Percentiles rank a stretch among this genome's conserved stretches.
phyloP scores from a whole-genome alignment of 2,797 vertebrate species.

The Phalanger gymnotis region DNA sequence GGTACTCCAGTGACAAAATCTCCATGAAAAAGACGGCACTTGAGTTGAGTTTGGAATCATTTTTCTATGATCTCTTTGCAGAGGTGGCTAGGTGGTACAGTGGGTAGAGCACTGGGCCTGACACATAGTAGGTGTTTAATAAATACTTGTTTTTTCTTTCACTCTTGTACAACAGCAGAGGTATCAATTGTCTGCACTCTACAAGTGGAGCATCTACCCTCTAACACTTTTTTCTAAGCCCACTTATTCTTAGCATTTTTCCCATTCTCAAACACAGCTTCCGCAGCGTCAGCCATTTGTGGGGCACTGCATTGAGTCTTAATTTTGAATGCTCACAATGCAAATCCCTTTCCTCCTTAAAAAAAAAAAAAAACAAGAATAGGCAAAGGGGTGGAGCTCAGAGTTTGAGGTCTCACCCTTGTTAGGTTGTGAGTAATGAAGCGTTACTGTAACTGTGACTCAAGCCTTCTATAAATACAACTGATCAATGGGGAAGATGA shows the following conservation, averaged over 20 bases:
- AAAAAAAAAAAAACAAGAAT: neutral
- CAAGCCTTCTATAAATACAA: neutral
- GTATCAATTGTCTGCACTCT: neutral
- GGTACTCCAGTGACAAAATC: neutral
- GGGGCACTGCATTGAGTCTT: neutral
- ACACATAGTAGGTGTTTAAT: neutral
- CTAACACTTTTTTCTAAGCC: neutral
- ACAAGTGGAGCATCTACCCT: neutral
- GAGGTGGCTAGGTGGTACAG: neutral
- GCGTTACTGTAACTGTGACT: neutral
- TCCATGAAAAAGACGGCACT: neutral
- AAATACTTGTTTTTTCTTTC: neutral
- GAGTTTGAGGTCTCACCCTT: neutral
- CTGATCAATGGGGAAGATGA: neutral
- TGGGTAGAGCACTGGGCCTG: neutral
- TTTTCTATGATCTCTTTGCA: neutral
- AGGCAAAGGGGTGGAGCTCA: neutral
- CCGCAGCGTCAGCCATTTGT: neutral
- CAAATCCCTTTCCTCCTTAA: neutral
- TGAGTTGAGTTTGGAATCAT: neutral
- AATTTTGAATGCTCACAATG: neutral
- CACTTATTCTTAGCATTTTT: neutral
- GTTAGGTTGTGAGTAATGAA: neutral
- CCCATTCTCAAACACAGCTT: neutral
- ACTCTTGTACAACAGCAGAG: neutral